These are phyloP conservation scores for Nesometra sesokonis DNA, from an alignment of 35 echinoderm and acorn worm genomes.

Conservation along the genomic window DNA sequence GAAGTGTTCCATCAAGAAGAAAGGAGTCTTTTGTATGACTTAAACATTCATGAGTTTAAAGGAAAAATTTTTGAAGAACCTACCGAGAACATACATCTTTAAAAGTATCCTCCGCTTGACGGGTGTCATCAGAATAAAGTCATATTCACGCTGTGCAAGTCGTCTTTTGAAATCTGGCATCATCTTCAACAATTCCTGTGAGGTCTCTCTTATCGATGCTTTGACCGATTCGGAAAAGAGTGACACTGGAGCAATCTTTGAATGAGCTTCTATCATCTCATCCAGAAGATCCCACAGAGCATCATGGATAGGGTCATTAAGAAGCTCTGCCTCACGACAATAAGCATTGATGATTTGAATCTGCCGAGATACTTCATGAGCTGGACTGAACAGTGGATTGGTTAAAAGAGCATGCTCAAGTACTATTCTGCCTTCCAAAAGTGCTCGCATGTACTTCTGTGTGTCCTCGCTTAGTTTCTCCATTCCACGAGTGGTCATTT, in stretches of 20 bases:
- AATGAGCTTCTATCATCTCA: conserved; percentile 89
- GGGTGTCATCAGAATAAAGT: conserved; percentile 82
- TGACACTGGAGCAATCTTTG: conserved; percentile 53
- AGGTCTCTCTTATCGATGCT: conserved; percentile 70
- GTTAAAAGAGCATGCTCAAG: conserved; percentile 70
- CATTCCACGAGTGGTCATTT: conserved; percentile 43
- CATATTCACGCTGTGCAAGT: conserved; percentile 93
- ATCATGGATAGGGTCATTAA: conserved; percentile 82
- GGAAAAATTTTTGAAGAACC: no score
- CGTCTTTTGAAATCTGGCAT: conserved; percentile 83
- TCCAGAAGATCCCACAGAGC: conserved; percentile 92
- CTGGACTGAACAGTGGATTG: conserved; percentile 81
- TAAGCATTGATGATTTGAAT: conserved; percentile 99
- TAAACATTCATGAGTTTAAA: no score
- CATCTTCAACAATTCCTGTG: conserved; percentile 70
- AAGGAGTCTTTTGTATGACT: no score
- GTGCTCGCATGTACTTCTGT: conserved; percentile 66
- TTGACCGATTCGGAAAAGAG: conserved; percentile 85
- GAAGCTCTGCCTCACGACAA: conserved; percentile 82
- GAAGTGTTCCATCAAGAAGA: no score
- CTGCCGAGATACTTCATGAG: conserved; percentile 76
- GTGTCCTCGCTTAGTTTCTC: conserved; percentile 71
- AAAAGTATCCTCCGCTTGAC: conserved; percentile 83
- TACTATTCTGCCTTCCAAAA: conserved; percentile 76
- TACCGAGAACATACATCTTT: conserved; percentile 92